Conservation (phyloP, 1,140 invertebrate genomes). For the Chelonus insularis region DNA sequence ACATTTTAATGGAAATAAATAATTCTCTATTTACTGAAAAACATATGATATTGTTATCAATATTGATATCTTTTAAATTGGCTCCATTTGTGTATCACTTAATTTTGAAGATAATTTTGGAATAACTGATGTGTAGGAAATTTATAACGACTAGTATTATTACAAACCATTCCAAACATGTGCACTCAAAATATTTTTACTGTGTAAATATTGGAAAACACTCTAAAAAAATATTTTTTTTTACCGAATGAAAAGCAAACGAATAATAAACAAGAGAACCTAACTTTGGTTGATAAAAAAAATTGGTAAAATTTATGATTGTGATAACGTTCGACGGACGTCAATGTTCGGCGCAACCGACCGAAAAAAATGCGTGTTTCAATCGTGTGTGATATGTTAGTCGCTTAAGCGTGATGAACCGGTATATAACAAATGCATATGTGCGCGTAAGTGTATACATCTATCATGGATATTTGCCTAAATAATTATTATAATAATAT, state of each 20-base stretch:
- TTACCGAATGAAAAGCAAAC: too few species aligned
- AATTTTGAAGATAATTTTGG: too few species aligned
- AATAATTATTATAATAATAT: not conserved
- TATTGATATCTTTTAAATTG: too few species aligned
- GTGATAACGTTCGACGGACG: constrained; percentile 11
- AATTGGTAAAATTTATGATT: not conserved
- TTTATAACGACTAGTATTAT: not conserved
- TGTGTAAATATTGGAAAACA: too few species aligned
- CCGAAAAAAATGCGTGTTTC: constrained; percentile 29
- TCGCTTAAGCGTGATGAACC: constrained; percentile 37
- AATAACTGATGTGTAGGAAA: too few species aligned
- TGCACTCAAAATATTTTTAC: not conserved
- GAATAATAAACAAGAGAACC: too few species aligned
- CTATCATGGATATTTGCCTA: constrained; percentile 25
- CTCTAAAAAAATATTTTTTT: not conserved
- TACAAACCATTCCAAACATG: not conserved
- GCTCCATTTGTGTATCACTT: too few species aligned
- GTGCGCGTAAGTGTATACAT: constrained; percentile 30
- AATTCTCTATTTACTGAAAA: too few species aligned
- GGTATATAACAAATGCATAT: constrained; percentile 25
- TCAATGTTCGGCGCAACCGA: constrained; percentile 22
- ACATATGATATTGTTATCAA: too few species aligned
- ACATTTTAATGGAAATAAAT: too few species aligned
- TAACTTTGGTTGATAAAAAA: too few species aligned
- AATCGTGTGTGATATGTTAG: constrained; percentile 34